A percentile compares a stretch with the other conserved stretches of the same genome.
phyloP scores from a whole-genome alignment of 2,797 vertebrate genomes.

The Labeo calbasu region DNA sequence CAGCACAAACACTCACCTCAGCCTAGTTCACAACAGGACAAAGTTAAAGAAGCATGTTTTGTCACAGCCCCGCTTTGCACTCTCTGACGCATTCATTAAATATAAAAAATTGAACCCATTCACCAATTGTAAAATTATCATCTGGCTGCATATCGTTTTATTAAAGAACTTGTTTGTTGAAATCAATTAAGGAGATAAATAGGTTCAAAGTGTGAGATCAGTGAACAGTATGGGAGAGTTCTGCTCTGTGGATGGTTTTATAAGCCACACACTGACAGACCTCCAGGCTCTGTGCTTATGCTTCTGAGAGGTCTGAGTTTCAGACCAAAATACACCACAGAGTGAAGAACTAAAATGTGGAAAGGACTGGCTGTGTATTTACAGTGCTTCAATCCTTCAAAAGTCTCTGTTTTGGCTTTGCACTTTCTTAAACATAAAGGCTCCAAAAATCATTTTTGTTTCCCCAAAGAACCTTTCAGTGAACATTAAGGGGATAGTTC shows the following conservation, averaged over 20 bases:
- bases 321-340: slow-evolving; percentile 20
- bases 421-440: neutral
- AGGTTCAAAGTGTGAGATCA: slow-evolving; percentile 59
- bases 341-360: neutral
- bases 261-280: slow-evolving; percentile 47
- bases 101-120: neutral
- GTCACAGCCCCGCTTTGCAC: slow-evolving; percentile 37
- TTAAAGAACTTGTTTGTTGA: slow-evolving; percentile 55
- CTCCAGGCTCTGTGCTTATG: slow-evolving; percentile 35
- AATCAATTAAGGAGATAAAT: slow-evolving; percentile 66
- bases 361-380: neutral
- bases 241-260: slow-evolving; percentile 47
- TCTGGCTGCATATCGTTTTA: slow-evolving; percentile 23
- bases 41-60: slow-evolving; percentile 19
- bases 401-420: neutral
- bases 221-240: slow-evolving; percentile 47
- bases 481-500: neutral
- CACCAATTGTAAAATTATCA: slow-evolving; percentile 42
- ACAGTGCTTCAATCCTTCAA: neutral
- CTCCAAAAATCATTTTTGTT: neutral
- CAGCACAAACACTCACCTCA: slow-evolving; percentile 30
- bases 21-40: slow-evolving; percentile 24
- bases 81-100: slow-evolving; percentile 11
- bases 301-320: neutral
- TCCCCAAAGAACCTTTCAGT: neutral